Conservation (phyloP, 2,113 vertebrate genomes). For the Leptosomus discolor region DNA sequence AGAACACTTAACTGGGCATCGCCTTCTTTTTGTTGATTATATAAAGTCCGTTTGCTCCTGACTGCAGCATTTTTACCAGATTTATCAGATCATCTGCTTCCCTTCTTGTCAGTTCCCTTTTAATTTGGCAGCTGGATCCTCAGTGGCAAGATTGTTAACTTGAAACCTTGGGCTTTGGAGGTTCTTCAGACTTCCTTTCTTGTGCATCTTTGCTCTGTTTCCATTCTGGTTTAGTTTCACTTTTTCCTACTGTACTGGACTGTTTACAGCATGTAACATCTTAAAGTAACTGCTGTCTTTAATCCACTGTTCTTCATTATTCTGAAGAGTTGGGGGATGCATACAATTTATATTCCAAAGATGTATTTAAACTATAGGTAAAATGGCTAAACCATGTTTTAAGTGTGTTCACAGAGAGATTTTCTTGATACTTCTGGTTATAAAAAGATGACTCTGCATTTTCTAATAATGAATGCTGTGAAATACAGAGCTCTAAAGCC, state of each 20-base stretch:
- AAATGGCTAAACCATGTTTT: background rate
- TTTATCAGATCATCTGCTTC: background rate
- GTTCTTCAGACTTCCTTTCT: background rate
- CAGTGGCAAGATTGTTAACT: background rate
- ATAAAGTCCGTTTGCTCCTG: fast-evolving
- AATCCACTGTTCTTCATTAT: background rate
- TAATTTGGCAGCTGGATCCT: background rate
- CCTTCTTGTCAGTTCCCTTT: background rate
- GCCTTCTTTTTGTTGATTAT: background rate
- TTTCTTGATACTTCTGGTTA: background rate
- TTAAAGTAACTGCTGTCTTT: background rate
- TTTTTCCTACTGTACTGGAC: background rate
- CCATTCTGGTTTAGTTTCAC: background rate
- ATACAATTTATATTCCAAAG: background rate
- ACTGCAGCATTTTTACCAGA: background rate
- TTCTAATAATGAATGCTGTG: background rate
- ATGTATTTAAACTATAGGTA: background rate
- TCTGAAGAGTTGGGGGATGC: background rate
- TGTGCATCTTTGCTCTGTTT: background rate
- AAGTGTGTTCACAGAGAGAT: background rate
- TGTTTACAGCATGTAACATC: background rate
- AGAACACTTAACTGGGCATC: background rate
- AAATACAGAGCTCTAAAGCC: background rate
- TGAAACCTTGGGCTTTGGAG: background rate
- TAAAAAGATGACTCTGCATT: background rate